phyloP scores from a whole-genome alignment of 2,888 invertebrate genomes.

The Mimachlamys varia region DNA sequence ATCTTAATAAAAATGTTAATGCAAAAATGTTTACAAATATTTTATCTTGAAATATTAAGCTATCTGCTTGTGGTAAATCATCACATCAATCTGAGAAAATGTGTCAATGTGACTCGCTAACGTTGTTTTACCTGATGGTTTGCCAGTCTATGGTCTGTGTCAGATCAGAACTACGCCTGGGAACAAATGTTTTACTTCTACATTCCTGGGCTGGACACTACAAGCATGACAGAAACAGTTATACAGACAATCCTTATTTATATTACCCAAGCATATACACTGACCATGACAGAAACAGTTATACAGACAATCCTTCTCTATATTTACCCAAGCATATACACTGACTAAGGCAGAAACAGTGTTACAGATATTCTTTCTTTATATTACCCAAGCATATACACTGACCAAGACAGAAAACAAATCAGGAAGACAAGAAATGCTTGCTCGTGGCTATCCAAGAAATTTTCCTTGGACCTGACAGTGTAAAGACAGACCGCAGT shows the following conservation, averaged over 20 bases:
- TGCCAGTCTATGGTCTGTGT: constrained; percentile 91
- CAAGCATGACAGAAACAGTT: constrained; percentile 68
- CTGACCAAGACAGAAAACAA: too few relatives aligned
- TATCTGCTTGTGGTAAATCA: too few relatives aligned
- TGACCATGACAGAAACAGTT: neutral
- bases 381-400: neutral
- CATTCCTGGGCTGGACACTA: constrained; percentile 79
- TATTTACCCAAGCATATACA: too few relatives aligned
- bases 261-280: too few relatives aligned
- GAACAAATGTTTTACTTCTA: constrained; percentile 78
- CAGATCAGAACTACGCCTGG: constrained; percentile 81
- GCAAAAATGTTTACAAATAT: too few relatives aligned
- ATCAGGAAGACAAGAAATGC: too few relatives aligned
- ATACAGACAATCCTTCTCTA: neutral
- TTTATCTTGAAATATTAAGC: too few relatives aligned
- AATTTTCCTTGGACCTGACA: too few relatives aligned
- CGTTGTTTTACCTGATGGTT: constrained; percentile 84
- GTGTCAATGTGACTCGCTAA: neutral
- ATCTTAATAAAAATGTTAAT: too few relatives aligned
- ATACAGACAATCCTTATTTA: neutral
- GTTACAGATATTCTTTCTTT: neutral
- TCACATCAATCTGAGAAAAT: neutral
- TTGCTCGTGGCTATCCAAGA: too few relatives aligned
- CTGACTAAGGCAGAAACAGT: neutral
- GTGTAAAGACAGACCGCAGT: too few relatives aligned